These are phyloP conservation scores for Vulpes vulpes DNA, from an alignment of 2,113 vertebrate genomes.

Conservation along the genomic window DNA sequence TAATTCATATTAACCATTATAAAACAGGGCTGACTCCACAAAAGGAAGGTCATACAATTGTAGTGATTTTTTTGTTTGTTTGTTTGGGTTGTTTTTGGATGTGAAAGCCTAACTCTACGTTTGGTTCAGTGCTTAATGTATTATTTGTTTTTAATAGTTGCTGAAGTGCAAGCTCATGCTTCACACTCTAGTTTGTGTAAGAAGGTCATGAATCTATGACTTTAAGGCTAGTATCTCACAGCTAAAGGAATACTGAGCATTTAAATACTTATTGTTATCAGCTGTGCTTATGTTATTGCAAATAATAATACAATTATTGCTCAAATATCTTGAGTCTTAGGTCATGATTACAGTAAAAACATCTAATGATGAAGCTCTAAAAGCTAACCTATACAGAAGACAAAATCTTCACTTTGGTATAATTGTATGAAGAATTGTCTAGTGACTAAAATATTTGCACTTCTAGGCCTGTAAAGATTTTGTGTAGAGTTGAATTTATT, in stretches of 20 bases:
- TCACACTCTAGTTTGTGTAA: neutral
- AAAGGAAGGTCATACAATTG: neutral
- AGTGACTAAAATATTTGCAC: neutral
- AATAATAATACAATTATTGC: neutral
- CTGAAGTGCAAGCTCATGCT: neutral
- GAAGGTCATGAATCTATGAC: neutral
- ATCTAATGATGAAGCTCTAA: neutral
- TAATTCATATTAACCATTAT: neutral
- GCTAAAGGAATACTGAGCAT: neutral
- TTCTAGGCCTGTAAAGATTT: neutral
- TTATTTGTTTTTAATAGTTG: slow-evolving; percentile 11
- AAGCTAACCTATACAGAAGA: neutral
- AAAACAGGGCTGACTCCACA: neutral
- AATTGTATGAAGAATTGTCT: neutral
- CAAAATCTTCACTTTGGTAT: neutral
- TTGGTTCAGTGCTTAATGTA: neutral
- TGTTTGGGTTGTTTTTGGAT: neutral
- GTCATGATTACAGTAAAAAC: slow-evolving; percentile 3
- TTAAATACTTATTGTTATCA: neutral
- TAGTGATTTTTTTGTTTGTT: neutral
- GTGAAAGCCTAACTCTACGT: neutral
- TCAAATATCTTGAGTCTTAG: neutral
- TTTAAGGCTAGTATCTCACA: neutral
- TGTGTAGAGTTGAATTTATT: slow-evolving; percentile 2
- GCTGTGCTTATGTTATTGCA: neutral